Percentiles rank a stretch among this genome's conserved stretches.
Conservation (phyloP, 64 coral and sea anemone genomes). For the Montipora capricornis region DNA sequence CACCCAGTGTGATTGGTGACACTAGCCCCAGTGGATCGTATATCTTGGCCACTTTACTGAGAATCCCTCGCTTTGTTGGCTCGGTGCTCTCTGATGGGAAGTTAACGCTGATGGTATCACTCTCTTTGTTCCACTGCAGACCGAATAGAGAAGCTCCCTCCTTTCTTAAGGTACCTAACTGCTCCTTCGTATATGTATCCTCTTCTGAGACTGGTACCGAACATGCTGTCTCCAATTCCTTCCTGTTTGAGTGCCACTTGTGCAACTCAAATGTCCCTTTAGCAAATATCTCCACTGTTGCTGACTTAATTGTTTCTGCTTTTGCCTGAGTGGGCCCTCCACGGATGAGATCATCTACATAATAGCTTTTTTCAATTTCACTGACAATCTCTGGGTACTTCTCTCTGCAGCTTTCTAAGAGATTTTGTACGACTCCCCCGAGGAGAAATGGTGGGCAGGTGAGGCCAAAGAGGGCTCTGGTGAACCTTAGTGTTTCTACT, state of each 20-base stretch:
- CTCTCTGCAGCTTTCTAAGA: too few relatives aligned
- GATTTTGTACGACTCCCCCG: too few relatives aligned
- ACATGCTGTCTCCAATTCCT: neutral
- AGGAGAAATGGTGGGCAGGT: too few relatives aligned
- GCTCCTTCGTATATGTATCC: neutral
- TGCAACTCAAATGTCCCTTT: slow-evolving; percentile 19
- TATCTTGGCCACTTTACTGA: neutral
- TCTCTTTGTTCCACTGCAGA: neutral
- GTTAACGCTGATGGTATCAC: neutral
- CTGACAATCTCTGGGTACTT: too few relatives aligned
- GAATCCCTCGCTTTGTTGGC: neutral
- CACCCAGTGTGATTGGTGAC: neutral
- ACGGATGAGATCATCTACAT: neutral
- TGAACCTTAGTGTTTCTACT: too few relatives aligned
- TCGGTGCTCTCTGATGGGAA: neutral
- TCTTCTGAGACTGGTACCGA: too few relatives aligned
- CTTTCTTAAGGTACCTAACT: neutral
- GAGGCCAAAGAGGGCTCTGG: too few relatives aligned
- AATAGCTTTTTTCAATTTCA: neutral
- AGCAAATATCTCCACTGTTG: slow-evolving; percentile 24
- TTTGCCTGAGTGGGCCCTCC: neutral
- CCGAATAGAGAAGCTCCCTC: neutral
- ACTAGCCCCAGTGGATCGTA: neutral
- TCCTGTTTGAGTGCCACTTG: neutral
- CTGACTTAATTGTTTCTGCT: neutral